Base-by-base conservation (phyloP, 2,113 vertebrate species). In the Pristiophorus japonicus region DNA sequence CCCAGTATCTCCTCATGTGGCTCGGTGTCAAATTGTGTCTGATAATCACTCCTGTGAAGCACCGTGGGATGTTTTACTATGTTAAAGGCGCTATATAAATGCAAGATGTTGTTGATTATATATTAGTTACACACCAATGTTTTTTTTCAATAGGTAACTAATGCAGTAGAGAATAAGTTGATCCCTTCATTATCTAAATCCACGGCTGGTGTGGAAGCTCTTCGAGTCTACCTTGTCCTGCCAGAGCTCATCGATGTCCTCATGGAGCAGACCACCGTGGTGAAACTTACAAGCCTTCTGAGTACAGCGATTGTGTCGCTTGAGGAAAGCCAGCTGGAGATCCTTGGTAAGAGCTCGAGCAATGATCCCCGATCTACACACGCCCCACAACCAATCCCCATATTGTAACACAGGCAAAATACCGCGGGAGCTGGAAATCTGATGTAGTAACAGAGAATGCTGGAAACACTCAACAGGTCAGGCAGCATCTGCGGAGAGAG, bases 161-260 rank as follows among this genome's bases (percentile, higher is more conserved):
- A 75, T 0, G 47, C 20, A 16, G 96, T 97, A 14, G 1, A 38
- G 81, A 45, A 73, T 27, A 96, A 96, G 0, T 96, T 97, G 51
- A 63, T 97, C 67, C 55, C 51, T 0, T 96, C 95, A 0, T n/a
- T 97, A 62, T 65, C 95, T 73, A 91, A 95, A n/a, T 96, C 95
- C 73, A 95, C 95, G 55, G 95, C 59, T 95, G 96, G 96, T 2
- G 96, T 96, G 24, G 97, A 97, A 96, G 96, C 96, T 95, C 96
- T 97, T 75, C 96, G 97, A 95, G 42, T 97, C 95, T 97, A 96
- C 96, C 95, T 97, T 95, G 96, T 97, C 96, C 66, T 97, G 94
- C 97, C 97, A 63, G 95, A 96, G n/a, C 96, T 97, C 70, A 95
- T 97, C 24, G 91, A 81, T 2, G 11, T 27, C 7, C 0, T 45